Conservation (phyloP, 2,888 invertebrate genomes). For the Eristalis tenax region DNA sequence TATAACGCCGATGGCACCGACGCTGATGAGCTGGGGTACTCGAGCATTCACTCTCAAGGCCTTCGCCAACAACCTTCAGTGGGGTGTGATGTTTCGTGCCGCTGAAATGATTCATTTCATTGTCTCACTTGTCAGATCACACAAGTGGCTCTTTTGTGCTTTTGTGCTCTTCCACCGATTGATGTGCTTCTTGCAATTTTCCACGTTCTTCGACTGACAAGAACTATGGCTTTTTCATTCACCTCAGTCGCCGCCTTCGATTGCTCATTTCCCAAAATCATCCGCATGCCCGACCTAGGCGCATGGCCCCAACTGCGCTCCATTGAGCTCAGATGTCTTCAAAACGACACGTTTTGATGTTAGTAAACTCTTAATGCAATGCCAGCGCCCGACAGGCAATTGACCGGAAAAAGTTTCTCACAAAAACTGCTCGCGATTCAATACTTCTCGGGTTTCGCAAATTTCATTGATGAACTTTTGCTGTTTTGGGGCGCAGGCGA, state of each 20-base stretch:
- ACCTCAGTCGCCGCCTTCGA: background rate
- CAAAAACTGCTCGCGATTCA: background rate
- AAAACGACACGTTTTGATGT: background rate
- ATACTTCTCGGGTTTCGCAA: background rate
- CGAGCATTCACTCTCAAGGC: conserved; percentile 46
- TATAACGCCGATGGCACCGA: conserved; percentile 36
- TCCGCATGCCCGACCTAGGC: background rate
- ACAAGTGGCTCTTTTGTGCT: background rate
- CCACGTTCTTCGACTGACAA: background rate
- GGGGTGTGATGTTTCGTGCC: conserved; percentile 18
- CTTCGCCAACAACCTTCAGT: conserved; percentile 6
- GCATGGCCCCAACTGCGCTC: background rate
- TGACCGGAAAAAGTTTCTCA: background rate
- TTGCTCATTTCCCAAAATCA: background rate
- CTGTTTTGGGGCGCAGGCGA: background rate
- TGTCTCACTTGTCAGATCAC: background rate
- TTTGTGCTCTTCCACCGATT: background rate
- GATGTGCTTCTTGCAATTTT: background rate
- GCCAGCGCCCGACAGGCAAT: conserved; percentile 1
- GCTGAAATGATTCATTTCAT: background rate
- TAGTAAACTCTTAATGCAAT: conserved; percentile 4
- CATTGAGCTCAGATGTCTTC: background rate
- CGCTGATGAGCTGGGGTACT: background rate
- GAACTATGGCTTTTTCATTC: background rate
- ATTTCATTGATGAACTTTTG: conserved; percentile 1